These are phyloP conservation scores for Xylota segnis DNA, from an alignment of 2,888 invertebrate species.

Conservation along the genomic window DNA sequence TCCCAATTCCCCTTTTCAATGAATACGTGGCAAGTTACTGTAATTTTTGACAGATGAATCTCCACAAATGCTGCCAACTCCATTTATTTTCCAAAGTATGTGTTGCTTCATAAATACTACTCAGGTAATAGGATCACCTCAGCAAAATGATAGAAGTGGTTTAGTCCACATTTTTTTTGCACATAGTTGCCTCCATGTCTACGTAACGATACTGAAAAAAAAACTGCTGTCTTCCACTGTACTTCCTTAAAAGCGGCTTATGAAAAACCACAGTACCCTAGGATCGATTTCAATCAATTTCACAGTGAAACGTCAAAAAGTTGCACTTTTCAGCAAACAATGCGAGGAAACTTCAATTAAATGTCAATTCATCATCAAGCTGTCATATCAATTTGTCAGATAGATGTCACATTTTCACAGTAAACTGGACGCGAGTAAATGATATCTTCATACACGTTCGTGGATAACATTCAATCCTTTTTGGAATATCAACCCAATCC, in stretches of 20 bases:
- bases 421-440: conserved; percentile 33
- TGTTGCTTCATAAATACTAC: too few relatives aligned
- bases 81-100: too few relatives aligned
- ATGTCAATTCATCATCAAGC: conserved; percentile 47
- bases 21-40: too few relatives aligned
- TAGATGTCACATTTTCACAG: conserved; percentile 39
- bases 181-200: too few relatives aligned
- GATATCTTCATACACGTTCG: conserved; percentile 40
- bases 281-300: conserved; percentile 45
- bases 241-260: conserved; percentile 5
- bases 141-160: too few relatives aligned
- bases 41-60: too few relatives aligned
- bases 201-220: background rate
- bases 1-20: too few relatives aligned
- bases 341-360: conserved; percentile 9
- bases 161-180: too few relatives aligned
- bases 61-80: too few relatives aligned
- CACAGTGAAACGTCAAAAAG: conserved; percentile 30
- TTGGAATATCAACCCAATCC: too few relatives aligned
- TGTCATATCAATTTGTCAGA: conserved; percentile 66
- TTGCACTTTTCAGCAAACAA: conserved; percentile 2
- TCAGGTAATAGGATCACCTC: too few relatives aligned
- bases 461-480: conserved; percentile 25
- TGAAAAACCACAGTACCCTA: conserved; percentile 12
- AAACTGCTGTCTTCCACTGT: conserved; percentile 4